These are phyloP conservation scores for Porites australiensis DNA, from an alignment of 64 coral and sea anemone genomes.

Conservation along the genomic window DNA sequence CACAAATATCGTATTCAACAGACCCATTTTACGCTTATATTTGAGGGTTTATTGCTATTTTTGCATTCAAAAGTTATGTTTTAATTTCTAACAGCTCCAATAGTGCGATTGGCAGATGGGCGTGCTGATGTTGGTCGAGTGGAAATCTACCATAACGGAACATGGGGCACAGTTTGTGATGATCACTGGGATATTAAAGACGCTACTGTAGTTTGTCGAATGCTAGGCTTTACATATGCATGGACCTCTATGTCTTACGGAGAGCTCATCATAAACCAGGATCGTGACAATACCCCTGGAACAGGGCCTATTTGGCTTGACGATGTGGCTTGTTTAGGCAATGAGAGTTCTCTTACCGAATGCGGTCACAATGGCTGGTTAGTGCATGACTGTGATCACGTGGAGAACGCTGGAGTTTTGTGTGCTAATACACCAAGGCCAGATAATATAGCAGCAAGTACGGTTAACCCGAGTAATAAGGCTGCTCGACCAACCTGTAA, in stretches of 20 bases:
- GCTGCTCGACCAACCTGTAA: neutral
- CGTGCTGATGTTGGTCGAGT: neutral
- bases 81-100: neutral
- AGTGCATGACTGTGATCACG: conserved; percentile 23
- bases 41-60: neutral
- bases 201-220: conserved; percentile 35
- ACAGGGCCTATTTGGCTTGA: conserved; percentile 41
- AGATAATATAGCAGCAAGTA: neutral
- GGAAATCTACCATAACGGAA: conserved; percentile 19
- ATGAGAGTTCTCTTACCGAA: conserved; percentile 27
- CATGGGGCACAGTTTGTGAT: conserved; percentile 45
- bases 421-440: conserved; percentile 16
- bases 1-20: no score
- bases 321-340: conserved; percentile 9
- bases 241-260: conserved; percentile 2
- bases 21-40: no score
- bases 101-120: conserved; percentile 9
- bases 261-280: neutral
- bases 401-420: conserved; percentile 30
- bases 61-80: no score
- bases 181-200: conserved; percentile 35
- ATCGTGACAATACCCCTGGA: neutral
- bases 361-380: conserved; percentile 27
- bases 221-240: conserved; percentile 19
- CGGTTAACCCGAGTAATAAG: neutral